Conservation (phyloP, 2,113 vertebrate species). For the Saimiri boliviensis region DNA sequence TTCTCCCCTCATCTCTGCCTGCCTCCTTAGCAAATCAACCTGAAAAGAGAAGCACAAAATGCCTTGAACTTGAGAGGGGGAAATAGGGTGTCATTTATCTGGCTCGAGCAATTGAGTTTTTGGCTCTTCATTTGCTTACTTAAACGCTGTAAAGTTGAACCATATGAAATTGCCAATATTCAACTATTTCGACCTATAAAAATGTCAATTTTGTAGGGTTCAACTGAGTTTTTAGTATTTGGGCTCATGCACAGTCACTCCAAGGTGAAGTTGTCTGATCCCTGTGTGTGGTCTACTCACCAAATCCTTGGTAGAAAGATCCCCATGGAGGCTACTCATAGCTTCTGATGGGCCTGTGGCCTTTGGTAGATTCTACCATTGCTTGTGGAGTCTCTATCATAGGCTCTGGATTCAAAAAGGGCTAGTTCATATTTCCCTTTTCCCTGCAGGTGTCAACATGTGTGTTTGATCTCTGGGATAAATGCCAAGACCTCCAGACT, state of each 20-base stretch:
- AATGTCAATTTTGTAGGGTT: not conserved
- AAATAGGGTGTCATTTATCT: not conserved
- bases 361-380: slow-evolving; percentile 39
- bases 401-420: slow-evolving; percentile 66
- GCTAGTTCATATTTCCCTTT: slow-evolving; percentile 68
- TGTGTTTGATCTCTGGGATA: slow-evolving; percentile 78
- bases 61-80: not conserved
- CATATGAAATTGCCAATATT: not conserved
- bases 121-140: slow-evolving; percentile 25
- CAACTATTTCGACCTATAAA: not conserved
- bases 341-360: slow-evolving; percentile 25
- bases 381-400: slow-evolving; percentile 66
- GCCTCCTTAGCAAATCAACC: not conserved
- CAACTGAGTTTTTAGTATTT: slow-evolving; percentile 9
- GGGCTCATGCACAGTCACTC: slow-evolving; percentile 17
- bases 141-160: slow-evolving; percentile 34
- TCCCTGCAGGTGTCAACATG: slow-evolving; percentile 74
- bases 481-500: slow-evolving; percentile 71
- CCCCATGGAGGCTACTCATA: not conserved
- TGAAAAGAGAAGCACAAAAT: slow-evolving; percentile 7
- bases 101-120: not conserved
- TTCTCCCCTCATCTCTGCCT: not conserved
- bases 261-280: slow-evolving; percentile 62
- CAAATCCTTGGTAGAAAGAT: not conserved
- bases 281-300: slow-evolving; percentile 40